Percentiles rank a stretch among this genome's conserved stretches.
Evolutionary conservation across 1,140 invertebrate genomes (phyloP).

Genomic region (Cardiocondyla obscurior): DNA sequence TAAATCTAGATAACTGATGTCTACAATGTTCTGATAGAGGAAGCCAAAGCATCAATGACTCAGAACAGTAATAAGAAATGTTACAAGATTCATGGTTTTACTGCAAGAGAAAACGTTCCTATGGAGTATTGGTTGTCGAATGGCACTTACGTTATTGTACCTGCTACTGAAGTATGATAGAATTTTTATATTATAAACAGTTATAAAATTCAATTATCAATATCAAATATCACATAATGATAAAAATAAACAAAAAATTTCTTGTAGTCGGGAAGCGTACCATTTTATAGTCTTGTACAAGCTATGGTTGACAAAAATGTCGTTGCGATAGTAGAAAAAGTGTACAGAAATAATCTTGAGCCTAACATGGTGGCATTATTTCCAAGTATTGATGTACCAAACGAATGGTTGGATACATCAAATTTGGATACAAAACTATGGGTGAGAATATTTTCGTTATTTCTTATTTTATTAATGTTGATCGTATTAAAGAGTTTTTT

Average conservation of each 20-base stretch:
- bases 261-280: not conserved
- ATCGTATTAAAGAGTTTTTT: not conserved
- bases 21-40: constrained; percentile 37
- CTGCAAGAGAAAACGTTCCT: constrained; percentile 37
- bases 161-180: constrained; percentile 23
- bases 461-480: not conserved
- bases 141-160: constrained; percentile 58
- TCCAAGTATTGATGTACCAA: constrained; percentile 60
- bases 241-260: not conserved
- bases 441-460: constrained; percentile 60
- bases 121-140: constrained; percentile 58
- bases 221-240: not conserved
- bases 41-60: constrained; percentile 46
- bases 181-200: not conserved
- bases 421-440: too few species aligned
- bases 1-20: not conserved
- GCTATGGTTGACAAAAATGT: constrained; percentile 62
- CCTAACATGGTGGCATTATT: constrained; percentile 68
- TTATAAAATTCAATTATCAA: not conserved
- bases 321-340: constrained; percentile 68
- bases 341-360: constrained; percentile 27
- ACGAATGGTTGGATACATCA: too few species aligned
- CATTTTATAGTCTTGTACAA: constrained; percentile 67
- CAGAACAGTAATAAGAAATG: constrained; percentile 39
- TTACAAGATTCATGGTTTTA: constrained; percentile 64